Percentiles rank a stretch among this genome's conserved stretches.
These are phyloP conservation scores for Cylloceria caligata DNA, from an alignment of 2,888 invertebrate genomes.

Conservation along the genomic window DNA sequence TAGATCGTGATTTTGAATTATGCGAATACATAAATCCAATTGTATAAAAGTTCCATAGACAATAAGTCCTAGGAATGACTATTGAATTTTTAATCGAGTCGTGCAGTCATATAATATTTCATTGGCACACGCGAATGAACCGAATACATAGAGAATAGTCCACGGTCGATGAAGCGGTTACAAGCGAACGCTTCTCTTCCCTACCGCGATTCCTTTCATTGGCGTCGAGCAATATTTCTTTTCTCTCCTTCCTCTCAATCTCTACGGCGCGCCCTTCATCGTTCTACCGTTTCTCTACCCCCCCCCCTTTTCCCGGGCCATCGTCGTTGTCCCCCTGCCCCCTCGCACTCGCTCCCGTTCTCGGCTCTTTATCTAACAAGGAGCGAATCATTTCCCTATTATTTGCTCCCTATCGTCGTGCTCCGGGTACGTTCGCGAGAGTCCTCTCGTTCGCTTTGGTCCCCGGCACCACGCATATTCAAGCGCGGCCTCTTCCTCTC, in stretches of 20 bases:
- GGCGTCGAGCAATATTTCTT: slow-evolving; percentile 83
- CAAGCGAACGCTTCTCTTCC: slow-evolving; percentile 77
- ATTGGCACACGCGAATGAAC: slow-evolving; percentile 61
- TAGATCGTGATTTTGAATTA: slow-evolving; percentile 25
- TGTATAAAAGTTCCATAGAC: slow-evolving; percentile 32
- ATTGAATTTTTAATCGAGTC: slow-evolving; percentile 63
- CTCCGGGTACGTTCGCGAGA: slow-evolving; percentile 48
- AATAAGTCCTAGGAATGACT: slow-evolving; percentile 36
- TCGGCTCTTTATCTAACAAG: slow-evolving; percentile 84
- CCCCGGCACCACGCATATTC: slow-evolving; percentile 76
- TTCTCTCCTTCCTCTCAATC: slow-evolving; percentile 71
- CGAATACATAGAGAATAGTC: slow-evolving; percentile 52
- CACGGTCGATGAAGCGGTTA: slow-evolving; percentile 79
- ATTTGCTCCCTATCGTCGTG: slow-evolving; percentile 83
- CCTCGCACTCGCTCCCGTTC: slow-evolving; percentile 76
- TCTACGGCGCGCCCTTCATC: slow-evolving; percentile 46
- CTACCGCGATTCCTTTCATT: slow-evolving; percentile 81
- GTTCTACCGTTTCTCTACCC: slow-evolving; percentile 50
- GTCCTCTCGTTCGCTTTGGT: slow-evolving; percentile 79
- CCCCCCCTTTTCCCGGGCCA: slow-evolving; percentile 39
- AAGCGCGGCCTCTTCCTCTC: slow-evolving; percentile 69
- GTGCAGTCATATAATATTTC: slow-evolving; percentile 56
- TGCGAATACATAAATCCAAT: slow-evolving; percentile 15
- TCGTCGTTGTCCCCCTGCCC: slow-evolving; percentile 42
- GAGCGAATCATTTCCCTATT: slow-evolving; percentile 85